phyloP scores from a whole-genome alignment of 1,140 invertebrate species.

The Papilio polyxenes region DNA sequence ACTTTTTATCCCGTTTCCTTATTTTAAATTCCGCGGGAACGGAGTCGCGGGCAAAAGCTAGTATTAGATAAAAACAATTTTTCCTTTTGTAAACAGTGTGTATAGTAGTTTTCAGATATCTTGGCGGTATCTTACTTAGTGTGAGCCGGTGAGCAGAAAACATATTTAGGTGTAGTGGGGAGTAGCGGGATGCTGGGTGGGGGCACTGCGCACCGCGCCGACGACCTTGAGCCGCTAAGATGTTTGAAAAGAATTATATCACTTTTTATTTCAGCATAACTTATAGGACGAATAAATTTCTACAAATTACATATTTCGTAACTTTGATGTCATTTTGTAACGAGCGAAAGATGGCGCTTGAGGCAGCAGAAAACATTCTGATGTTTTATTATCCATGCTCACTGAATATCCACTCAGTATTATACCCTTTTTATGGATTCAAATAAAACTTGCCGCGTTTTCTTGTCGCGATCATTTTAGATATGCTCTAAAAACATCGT shows the following conservation, averaged over 20 bases:
- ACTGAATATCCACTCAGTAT: constrained; percentile 29
- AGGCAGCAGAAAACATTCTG: neutral
- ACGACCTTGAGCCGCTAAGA: no score
- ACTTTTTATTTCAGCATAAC: neutral
- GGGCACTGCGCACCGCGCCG: no score
- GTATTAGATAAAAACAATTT: neutral
- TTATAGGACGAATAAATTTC: neutral
- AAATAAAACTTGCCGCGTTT: constrained; percentile 28
- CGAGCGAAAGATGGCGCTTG: neutral
- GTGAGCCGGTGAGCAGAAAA: no score
- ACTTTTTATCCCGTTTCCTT: no score
- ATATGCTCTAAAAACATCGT: constrained; percentile 44
- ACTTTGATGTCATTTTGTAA: neutral
- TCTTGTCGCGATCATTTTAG: constrained; percentile 34
- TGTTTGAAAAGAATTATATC: neutral
- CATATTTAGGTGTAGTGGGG: no score
- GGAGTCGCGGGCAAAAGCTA: no score
- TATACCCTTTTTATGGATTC: constrained; percentile 16
- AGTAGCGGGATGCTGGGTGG: no score
- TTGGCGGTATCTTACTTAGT: neutral
- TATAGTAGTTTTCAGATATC: neutral
- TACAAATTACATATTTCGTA: neutral
- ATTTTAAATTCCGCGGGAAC: no score
- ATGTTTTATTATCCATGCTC: constrained; percentile 24
- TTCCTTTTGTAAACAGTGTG: neutral